Percentiles rank a stretch among this genome's conserved stretches.
Conservation (phyloP, 2,113 vertebrate genomes). For the Eurypyga helias region DNA sequence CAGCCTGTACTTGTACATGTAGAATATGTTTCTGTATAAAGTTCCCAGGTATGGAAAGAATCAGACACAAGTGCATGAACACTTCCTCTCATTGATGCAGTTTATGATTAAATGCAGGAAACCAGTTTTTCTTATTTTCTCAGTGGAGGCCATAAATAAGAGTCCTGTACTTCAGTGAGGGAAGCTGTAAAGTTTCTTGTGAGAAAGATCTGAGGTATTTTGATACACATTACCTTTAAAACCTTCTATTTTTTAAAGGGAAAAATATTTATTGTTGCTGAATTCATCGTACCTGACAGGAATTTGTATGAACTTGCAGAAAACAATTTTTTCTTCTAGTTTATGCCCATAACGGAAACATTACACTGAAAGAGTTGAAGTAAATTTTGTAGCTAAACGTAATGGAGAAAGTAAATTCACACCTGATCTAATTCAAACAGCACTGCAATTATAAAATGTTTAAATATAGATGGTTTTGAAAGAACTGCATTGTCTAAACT, state of each 20-base stretch:
- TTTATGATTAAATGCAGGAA: background rate
- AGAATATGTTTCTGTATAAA: background rate
- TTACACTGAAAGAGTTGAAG: background rate
- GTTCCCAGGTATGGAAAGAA: background rate
- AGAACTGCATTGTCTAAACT: background rate
- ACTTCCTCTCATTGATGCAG: background rate
- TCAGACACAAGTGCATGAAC: background rate
- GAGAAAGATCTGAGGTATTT: background rate
- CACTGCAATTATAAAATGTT: background rate
- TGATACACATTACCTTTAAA: background rate
- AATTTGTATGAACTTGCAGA: background rate
- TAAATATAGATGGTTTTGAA: background rate
- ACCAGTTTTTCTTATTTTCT: background rate
- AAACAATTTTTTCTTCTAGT: background rate
- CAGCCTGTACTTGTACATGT: no score
- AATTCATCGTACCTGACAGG: background rate
- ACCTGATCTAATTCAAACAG: background rate
- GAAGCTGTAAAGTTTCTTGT: background rate
- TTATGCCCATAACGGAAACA: background rate
- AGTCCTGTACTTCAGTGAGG: background rate
- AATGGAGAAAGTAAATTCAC: background rate
- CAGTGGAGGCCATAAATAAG: background rate
- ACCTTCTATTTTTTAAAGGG: background rate
- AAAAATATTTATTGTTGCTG: background rate
- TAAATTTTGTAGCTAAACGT: background rate